These are phyloP conservation scores for Narcine bancroftii DNA, from an alignment of 2,113 vertebrate species.

Conservation along the genomic window DNA sequence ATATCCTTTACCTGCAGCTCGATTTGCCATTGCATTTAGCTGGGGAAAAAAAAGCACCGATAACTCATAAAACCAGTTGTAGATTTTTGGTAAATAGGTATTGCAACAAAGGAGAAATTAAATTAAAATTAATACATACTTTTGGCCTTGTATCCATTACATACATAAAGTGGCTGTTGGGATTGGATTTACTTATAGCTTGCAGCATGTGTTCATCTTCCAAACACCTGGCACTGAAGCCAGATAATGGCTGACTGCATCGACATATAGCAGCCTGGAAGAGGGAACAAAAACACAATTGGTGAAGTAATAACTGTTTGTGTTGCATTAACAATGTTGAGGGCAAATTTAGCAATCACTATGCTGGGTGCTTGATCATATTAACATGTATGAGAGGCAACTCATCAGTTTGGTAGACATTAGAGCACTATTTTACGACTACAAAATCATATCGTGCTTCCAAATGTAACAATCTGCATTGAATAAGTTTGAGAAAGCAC, in stretches of 20 bases:
- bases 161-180: conserved; percentile 80
- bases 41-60: conserved; percentile 48
- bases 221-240: conserved; percentile 91
- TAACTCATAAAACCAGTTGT: background rate
- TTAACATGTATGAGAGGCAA: background rate
- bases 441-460: background rate
- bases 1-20: conserved; percentile 95
- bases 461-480: background rate
- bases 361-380: background rate
- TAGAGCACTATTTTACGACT: background rate
- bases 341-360: background rate
- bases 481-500: background rate
- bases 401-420: background rate
- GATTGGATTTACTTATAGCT: conserved; percentile 89
- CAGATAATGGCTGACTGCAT: conserved; percentile 92
- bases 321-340: background rate
- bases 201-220: conserved; percentile 95
- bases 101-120: background rate
- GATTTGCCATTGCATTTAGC: conserved; percentile 92
- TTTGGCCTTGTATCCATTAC: conserved; percentile 95
- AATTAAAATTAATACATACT: conserved; percentile 50
- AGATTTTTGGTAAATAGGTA: background rate
- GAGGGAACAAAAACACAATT: conserved; percentile 24
- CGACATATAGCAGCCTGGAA: conserved; percentile 86
- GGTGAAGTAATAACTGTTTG: background rate